phyloP scores from a whole-genome alignment of 1,140 invertebrate species.

The Archegozetes longisetosus region DNA sequence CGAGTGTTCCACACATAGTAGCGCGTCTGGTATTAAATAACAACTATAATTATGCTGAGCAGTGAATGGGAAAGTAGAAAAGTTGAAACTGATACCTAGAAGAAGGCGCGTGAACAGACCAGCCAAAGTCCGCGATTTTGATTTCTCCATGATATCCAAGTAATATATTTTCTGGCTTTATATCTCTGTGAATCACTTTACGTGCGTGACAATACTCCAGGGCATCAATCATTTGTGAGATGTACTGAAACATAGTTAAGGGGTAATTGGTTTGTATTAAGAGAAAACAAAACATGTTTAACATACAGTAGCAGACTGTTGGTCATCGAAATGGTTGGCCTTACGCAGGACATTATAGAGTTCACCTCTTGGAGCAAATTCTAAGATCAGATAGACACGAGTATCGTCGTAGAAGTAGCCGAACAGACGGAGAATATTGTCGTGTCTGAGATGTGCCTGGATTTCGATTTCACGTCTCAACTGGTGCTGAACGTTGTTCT shows the following conservation, averaged over 20 bases:
- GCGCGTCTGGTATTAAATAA: constrained; percentile 37
- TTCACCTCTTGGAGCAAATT: constrained; percentile 80
- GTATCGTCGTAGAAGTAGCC: constrained; percentile 83
- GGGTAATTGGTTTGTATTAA: background rate
- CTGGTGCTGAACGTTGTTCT: constrained; percentile 57
- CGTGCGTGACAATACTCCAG: constrained; percentile 40
- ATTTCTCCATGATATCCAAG: constrained; percentile 28
- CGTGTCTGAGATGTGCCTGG: constrained; percentile 65
- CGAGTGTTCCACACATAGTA: constrained; percentile 80
- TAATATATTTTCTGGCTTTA: constrained; percentile 28
- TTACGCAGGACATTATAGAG: constrained; percentile 58
- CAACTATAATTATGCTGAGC: background rate
- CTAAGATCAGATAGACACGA: constrained; percentile 75
- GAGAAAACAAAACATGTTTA: too few relatives aligned
- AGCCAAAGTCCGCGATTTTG: constrained; percentile 36
- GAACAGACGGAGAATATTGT: constrained; percentile 69
- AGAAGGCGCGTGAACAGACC: constrained; percentile 34
- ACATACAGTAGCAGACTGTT: constrained; percentile 20
- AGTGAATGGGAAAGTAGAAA: too few relatives aligned
- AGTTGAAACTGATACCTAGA: constrained; percentile 26
- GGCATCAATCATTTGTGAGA: constrained; percentile 37
- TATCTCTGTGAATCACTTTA: constrained; percentile 39
- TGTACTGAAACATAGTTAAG: constrained; percentile 23
- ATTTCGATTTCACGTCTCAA: constrained; percentile 88
- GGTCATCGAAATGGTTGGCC: constrained; percentile 41